A percentile compares a stretch with the other conserved stretches of the same genome.
phyloP scores from a whole-genome alignment of 2,113 vertebrate species.

The Amia ocellicauda region DNA sequence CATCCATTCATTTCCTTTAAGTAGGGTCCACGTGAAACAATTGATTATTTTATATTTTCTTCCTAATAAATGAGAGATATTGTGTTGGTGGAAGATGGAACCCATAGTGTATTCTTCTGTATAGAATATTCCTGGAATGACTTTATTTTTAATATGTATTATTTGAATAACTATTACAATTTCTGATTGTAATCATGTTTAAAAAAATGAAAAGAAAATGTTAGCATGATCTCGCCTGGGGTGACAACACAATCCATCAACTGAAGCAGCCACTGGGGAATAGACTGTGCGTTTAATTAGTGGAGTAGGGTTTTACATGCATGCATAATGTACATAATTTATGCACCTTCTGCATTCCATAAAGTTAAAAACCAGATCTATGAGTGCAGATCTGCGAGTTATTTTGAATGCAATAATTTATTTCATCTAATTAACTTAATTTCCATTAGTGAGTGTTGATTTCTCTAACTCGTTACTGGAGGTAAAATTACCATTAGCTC shows the following conservation, averaged over 20 bases:
- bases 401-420: too few relatives aligned
- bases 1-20: too few relatives aligned
- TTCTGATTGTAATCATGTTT: neutral
- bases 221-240: neutral
- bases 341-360: neutral
- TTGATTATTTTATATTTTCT: too few relatives aligned
- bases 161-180: conserved; percentile 3
- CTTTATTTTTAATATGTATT: neutral
- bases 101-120: too few relatives aligned
- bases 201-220: neutral
- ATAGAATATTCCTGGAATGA: neutral
- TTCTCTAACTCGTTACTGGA: too few relatives aligned
- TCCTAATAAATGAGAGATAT: too few relatives aligned
- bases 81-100: too few relatives aligned
- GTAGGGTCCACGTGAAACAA: too few relatives aligned
- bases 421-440: too few relatives aligned
- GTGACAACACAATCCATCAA: conserved; percentile 15
- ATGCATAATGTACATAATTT: conserved; percentile 7
- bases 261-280: neutral
- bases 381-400: neutral
- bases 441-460: too few relatives aligned
- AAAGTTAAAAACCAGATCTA: neutral
- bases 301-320: conserved; percentile 5
- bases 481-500: too few relatives aligned
- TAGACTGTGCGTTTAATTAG: conserved; percentile 10